Percentiles rank a stretch among this genome's conserved stretches.
phyloP scores from a whole-genome alignment of 1,140 invertebrate genomes.

The Leptopilina clavipes region DNA sequence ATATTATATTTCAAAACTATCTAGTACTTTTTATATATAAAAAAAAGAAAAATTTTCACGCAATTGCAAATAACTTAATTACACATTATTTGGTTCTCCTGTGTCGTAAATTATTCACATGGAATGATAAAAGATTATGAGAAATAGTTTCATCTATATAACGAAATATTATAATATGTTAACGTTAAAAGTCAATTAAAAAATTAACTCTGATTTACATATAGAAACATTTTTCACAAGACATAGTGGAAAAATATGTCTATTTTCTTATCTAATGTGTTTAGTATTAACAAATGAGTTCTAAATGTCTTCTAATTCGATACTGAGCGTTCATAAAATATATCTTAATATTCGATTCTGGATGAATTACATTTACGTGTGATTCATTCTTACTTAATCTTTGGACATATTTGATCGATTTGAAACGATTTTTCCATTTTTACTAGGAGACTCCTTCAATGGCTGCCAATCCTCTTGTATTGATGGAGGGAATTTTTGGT shows the following conservation, averaged over 20 bases:
- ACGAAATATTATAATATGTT: neutral
- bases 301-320: neutral
- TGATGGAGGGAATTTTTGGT: slow-evolving; percentile 69
- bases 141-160: neutral
- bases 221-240: neutral
- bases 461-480: slow-evolving; percentile 66
- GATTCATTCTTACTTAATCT: neutral
- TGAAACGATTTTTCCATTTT: slow-evolving; percentile 58
- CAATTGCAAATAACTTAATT: neutral
- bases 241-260: neutral
- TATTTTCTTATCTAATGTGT: neutral
- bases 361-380: slow-evolving; percentile 3
- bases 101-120: neutral
- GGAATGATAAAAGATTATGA: slow-evolving; percentile 16
- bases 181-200: neutral
- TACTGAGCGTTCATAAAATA: slow-evolving; percentile 28
- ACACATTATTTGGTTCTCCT: neutral
- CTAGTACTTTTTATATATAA: too few species aligned
- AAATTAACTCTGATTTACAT: neutral
- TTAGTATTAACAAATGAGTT: slow-evolving; percentile 25
- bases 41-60: neutral
- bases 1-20: too few species aligned
- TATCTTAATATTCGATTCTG: slow-evolving; percentile 24
- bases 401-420: slow-evolving; percentile 42
- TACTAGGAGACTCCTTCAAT: slow-evolving; percentile 62